Percentiles rank a stretch among this genome's conserved stretches.
Evolutionary conservation across 2,888 invertebrate species (phyloP).

Genomic region (Autographa pulchrina): DNA sequence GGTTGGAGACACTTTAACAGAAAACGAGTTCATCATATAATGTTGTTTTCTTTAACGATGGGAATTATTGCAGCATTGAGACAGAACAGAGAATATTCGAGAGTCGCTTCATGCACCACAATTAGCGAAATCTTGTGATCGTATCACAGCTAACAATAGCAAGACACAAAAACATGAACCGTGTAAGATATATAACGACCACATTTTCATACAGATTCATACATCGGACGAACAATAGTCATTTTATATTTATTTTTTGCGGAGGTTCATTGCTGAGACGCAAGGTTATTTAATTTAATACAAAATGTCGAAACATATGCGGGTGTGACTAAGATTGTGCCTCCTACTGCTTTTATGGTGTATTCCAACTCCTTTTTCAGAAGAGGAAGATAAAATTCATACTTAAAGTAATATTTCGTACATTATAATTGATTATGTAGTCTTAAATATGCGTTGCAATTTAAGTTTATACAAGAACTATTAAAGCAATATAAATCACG

Average conservation of each 20-base stretch:
- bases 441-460: slow-evolving; percentile 38
- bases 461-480: slow-evolving; percentile 31
- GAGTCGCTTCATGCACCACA: slow-evolving; percentile 65
- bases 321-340: slow-evolving; percentile 63
- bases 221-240: slow-evolving; percentile 62
- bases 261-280: slow-evolving; percentile 70
- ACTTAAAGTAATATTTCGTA: slow-evolving; percentile 28
- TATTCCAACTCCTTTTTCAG: slow-evolving; percentile 36
- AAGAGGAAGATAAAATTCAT: slow-evolving; percentile 35
- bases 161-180: slow-evolving; percentile 63
- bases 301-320: slow-evolving; percentile 63
- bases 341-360: slow-evolving; percentile 49
- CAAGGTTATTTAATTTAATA: slow-evolving; percentile 71
- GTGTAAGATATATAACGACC: slow-evolving; percentile 48
- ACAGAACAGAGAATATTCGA: slow-evolving; percentile 65
- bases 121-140: slow-evolving; percentile 76
- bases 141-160: slow-evolving; percentile 67
- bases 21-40: slow-evolving; percentile 50
- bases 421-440: slow-evolving; percentile 43
- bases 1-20: slow-evolving; percentile 44
- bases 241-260: slow-evolving; percentile 58
- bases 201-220: slow-evolving; percentile 56
- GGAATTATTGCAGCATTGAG: slow-evolving; percentile 71
- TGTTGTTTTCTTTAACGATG: slow-evolving; percentile 68
- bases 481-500: slow-evolving; percentile 50